phyloP scores from a whole-genome alignment of 1,140 invertebrate genomes.

The Pomacea maculata region DNA sequence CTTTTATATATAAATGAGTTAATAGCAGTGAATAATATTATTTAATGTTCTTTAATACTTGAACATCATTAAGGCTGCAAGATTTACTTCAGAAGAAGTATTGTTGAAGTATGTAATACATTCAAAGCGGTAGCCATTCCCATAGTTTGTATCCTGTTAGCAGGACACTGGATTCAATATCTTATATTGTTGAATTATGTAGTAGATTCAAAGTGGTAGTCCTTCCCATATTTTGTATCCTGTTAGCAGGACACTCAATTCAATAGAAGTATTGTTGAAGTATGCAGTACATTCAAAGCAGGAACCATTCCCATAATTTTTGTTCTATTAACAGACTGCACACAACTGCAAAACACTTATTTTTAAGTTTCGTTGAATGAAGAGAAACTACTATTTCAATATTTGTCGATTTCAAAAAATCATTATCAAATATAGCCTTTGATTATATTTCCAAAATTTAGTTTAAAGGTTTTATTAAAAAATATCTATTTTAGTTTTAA shows the following conservation, averaged over 20 bases:
- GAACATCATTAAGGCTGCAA: slow-evolving; percentile 77
- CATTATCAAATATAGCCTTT: too few species aligned
- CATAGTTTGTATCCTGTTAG: not conserved
- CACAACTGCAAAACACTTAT: not conserved
- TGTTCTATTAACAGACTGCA: not conserved
- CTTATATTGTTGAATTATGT: too few species aligned
- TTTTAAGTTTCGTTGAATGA: too few species aligned
- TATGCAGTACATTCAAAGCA: too few species aligned
- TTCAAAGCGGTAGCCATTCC: not conserved
- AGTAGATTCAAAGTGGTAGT: too few species aligned
- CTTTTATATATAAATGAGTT: slow-evolving; percentile 75
- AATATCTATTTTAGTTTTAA: too few species aligned
- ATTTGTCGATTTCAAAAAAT: too few species aligned
- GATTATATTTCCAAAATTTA: too few species aligned
- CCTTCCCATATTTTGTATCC: not conserved
- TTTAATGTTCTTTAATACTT: slow-evolving; percentile 53
- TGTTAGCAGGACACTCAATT: too few species aligned
- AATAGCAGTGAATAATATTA: slow-evolving; percentile 60
- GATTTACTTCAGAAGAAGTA: slow-evolving; percentile 77
- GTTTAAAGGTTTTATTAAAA: too few species aligned
- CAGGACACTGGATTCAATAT: too few species aligned
- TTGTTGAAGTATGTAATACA: slow-evolving; percentile 16
- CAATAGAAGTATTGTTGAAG: not conserved
- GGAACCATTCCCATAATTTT: not conserved
- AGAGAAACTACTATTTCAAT: too few species aligned